Base-by-base conservation (phyloP, 1,140 invertebrate species). In the Solen grandis region DNA sequence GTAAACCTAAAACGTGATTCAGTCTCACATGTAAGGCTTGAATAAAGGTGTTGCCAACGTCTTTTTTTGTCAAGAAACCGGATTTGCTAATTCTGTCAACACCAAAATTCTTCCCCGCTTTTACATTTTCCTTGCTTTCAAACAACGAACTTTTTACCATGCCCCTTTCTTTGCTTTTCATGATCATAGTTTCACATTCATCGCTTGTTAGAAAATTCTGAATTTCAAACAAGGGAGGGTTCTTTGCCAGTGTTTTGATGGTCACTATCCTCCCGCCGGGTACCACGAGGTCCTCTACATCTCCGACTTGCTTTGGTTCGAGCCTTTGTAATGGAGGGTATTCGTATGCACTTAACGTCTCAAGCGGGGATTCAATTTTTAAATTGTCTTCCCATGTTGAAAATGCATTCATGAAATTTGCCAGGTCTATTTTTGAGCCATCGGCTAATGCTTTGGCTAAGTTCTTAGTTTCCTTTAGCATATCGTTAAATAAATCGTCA, bases 201-300 rank as follows among this genome's bases (percentile, higher is more conserved):
- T 59, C 54, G 46, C 27, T 38, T 0, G 63, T 57, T 1, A 78
- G 5, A 60, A 78, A 78, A 41, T 69, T 36, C 52, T 63, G 75
- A 38, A 78, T 78, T 68, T 68, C 75, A 69, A 68, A 78, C 8
- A 78, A 1, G 10, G 75, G 75, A n/a, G 75, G 75, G 22, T 66
- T 46, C 2, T 46, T 4, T 27, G 75, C 31, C 31, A 27, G 33
- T 16, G 75, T 69, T 25, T 59, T 78, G 8, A 78, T 16, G 22
- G 41, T 59, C 2, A 60, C 54, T 25, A 22, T 29, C 5, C 14
- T 29, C 33, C 54, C 65, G 10, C 55, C 75, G 3, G 22, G 63
- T 2, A 69, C 1, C 5, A 69, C 65, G 4, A 69, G 8, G 35
- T 46, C 35, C 25, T 68, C 35, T 5, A 55, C 52, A 36, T 69